Base-by-base conservation (phyloP, 2,797 vertebrate species). In the Sebastiscus tertius region DNA sequence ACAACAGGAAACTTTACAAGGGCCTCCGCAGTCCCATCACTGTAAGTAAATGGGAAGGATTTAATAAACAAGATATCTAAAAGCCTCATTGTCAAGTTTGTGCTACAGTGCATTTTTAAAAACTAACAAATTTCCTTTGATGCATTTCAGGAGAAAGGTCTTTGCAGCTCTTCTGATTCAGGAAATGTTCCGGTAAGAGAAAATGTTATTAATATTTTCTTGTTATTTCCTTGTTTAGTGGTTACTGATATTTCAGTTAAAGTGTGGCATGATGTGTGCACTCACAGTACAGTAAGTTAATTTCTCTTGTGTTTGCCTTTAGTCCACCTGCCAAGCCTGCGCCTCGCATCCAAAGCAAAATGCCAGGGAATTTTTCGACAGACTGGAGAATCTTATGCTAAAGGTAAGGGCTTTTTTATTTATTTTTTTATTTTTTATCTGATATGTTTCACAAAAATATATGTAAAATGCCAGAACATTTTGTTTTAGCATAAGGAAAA, bases 301-400 rank as follows among this genome's bases (percentile, higher is more conserved):
- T 56, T 49, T 42, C 5, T 56, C 24, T 9, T 60, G 6, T 56
- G n/a, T 65, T 61, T 52, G 12, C 33, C 1, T 85, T 79, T 27
- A 96, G 95, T 1, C 63, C 6, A 77, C 22, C 10, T 96, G 95
- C 80, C 33, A 16, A 56, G 1, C 13, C 3, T 96, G 95, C 8
- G 0, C 27, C 3, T 79, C 74, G 0, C 85, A 94, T 65, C 90
- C 89, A 0, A 80, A 63, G 77, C 76, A 60, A 18, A 76, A 36
- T 2, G 75, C 39, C 14, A 6, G 2, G 0, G 79, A 70, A 24
- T 96, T 96, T 61, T 49, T 95, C 18, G 2, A 63, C 22, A 85
- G 91, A 64, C 81, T 96, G 60, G 10, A 82, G 67, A 73, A 75
- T 58, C 77, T 94, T 8, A 70, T 96, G 74, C 87, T 95, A 75